These are phyloP conservation scores for Aurelia coerulea DNA, from an alignment of 30 jellyfish, hydroid and myxozoan species.

Conservation along the genomic window DNA sequence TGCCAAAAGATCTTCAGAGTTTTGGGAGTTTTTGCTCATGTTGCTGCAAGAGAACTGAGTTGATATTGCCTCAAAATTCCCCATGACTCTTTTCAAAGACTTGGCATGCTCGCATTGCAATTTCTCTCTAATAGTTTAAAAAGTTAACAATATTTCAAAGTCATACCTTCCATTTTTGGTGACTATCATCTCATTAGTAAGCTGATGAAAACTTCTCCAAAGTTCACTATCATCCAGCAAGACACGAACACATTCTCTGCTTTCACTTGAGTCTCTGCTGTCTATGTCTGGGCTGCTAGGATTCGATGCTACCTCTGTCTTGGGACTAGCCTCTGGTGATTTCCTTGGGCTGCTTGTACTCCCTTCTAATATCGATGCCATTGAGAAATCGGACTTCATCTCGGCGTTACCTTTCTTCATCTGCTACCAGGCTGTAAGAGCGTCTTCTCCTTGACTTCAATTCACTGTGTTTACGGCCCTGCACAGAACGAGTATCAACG, in stretches of 20 bases:
- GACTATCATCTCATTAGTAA: slow-evolving; percentile 99
- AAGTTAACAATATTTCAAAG: no score
- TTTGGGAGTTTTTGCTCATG: no score
- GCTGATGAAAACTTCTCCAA: slow-evolving; percentile 96
- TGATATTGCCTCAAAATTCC: no score
- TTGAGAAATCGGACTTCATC: slow-evolving; percentile 97
- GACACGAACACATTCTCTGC: slow-evolving; percentile 72
- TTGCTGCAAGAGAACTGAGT: no score
- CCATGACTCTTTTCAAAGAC: no score
- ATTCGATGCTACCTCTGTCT: slow-evolving; percentile 57
- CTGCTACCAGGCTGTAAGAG: slow-evolving; percentile 47
- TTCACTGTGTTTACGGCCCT: slow-evolving; percentile 32
- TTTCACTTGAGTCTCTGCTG: slow-evolving; percentile 49
- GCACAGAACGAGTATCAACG: slow-evolving; percentile 66
- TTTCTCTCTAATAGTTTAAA: no score
- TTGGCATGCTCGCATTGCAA: no score
- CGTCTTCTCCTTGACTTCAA: slow-evolving; percentile 18
- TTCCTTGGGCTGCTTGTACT: slow-evolving; percentile 68
- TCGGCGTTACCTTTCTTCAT: slow-evolving; percentile 75
- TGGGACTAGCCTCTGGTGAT: slow-evolving; percentile 59
- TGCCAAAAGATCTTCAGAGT: no score
- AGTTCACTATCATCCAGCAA: slow-evolving; percentile 83
- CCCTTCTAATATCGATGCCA: slow-evolving; percentile 95
- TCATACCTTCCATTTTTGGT: slow-evolving; percentile 99
- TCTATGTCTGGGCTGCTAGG: slow-evolving; percentile 46